These are phyloP conservation scores for Vicugna pacos DNA, from an alignment of 2,113 vertebrate genomes.

Conservation along the genomic window DNA sequence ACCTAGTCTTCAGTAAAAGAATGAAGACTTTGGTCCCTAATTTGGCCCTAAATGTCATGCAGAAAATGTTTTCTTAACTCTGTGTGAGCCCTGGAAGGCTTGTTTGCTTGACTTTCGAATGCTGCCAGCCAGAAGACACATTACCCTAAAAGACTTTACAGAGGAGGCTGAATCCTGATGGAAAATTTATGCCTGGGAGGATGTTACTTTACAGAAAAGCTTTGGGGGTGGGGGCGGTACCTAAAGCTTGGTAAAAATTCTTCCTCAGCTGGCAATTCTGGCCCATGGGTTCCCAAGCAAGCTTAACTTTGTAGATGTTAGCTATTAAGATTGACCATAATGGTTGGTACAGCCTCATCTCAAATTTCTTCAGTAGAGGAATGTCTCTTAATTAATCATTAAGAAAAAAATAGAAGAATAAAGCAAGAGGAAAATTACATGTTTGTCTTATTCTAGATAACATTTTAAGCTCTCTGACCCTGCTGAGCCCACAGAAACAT, in stretches of 20 bases:
- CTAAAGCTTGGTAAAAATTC: constrained; percentile 25
- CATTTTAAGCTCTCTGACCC: constrained; percentile 82
- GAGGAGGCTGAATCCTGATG: neutral
- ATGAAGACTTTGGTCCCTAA: constrained; percentile 79
- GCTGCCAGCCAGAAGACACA: constrained; percentile 60
- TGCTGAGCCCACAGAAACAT: constrained; percentile 75
- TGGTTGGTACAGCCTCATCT: constrained; percentile 31
- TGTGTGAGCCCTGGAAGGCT: constrained; percentile 64
- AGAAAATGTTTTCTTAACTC: constrained; percentile 82
- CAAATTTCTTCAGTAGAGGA: constrained; percentile 77
- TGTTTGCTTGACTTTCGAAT: constrained; percentile 71
- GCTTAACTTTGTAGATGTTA: constrained; percentile 29
- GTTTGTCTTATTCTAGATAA: constrained; percentile 80
- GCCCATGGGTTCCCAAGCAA: neutral
- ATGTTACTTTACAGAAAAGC: neutral
- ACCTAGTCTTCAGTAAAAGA: constrained; percentile 74
- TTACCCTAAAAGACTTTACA: constrained; percentile 52
- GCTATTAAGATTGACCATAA: neutral
- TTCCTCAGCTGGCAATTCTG: constrained; percentile 48
- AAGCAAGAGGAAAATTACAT: constrained; percentile 49
- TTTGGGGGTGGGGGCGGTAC: neutral
- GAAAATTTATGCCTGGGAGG: constrained; percentile 55
- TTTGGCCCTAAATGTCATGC: constrained; percentile 77
- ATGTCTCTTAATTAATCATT: constrained; percentile 86
- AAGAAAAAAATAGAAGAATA: constrained; percentile 69